A percentile compares a stretch with the other conserved stretches of the same genome.
Conservation (phyloP, 2,888 invertebrate species). For the Syrista parreyssii region DNA sequence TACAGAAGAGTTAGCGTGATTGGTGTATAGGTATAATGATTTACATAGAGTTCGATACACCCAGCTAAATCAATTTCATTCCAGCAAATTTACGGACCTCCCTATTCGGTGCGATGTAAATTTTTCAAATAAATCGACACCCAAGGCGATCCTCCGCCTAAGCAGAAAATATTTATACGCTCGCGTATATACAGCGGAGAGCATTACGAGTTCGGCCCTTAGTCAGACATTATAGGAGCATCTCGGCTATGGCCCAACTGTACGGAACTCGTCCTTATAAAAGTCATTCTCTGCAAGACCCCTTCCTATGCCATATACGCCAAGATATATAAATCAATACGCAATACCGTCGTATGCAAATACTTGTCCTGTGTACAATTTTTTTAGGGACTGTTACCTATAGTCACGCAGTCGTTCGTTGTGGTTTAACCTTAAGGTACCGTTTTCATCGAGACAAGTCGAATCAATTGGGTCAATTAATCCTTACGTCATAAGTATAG, state of each 20-base stretch:
- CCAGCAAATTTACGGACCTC: constrained; percentile 4
- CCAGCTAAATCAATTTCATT: constrained; percentile 10
- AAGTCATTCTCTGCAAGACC: not conserved
- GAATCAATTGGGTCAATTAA: too few species aligned
- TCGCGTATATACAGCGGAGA: not conserved
- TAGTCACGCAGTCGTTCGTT: not conserved
- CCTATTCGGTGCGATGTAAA: constrained; percentile 8
- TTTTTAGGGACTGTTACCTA: not conserved
- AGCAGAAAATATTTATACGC: constrained; percentile 10
- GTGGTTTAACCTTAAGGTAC: not conserved
- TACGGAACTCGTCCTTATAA: not conserved
- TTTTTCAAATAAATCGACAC: constrained; percentile 17
- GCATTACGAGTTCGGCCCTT: constrained; percentile 1
- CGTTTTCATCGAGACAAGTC: not conserved
- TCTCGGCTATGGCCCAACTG: not conserved
- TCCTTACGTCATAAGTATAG: not conserved
- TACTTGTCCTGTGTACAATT: not conserved
- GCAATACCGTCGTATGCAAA: not conserved
- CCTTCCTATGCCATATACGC: not conserved
- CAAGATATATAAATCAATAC: not conserved
- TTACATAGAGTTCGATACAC: not conserved
- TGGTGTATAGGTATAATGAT: not conserved
- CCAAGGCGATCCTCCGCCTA: constrained; percentile 11
- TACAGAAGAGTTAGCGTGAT: not conserved
- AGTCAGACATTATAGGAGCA: not conserved